Base-by-base conservation (phyloP, 2,797 vertebrate species). In the Galago senegalensis region DNA sequence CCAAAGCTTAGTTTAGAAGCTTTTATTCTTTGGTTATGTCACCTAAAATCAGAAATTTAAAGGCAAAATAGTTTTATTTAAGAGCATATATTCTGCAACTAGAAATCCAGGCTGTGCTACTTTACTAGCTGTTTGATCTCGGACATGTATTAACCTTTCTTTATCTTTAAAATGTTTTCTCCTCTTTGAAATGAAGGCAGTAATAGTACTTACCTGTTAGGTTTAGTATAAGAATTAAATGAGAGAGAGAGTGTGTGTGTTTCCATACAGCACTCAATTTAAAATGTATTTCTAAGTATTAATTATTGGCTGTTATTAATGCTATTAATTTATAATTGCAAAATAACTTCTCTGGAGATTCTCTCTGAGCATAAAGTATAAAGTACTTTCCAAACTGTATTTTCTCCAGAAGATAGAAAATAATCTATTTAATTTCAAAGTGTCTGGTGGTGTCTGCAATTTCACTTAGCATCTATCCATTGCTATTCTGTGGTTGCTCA, bases 41-140 rank as follows among this genome's bases (percentile, higher is more conserved):
- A 88, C 9, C 17, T 75, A 86, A 96, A 96, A 75, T 85, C 2
- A 17, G 75, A 83, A 69, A n/a, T 7, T 10, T 83, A 91, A 85
- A 89, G 60, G 40, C 58, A 75, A 11, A 89, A 46, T 77, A 25
- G 25, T 87, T 94, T 89, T 72, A 23, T 92, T 91, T 69, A 77
- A 82, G 27, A 94, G 80, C 13, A 70, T 10, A 53, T 46, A 2
- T 94, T 93, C 85, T 85, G 3, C 12, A 72, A n/a, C 37, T 65
- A 85, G 27, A 85, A 3, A 91, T 89, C 17, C 69, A 69, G 10
- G 9, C 16, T 93, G 12, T 93, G 60, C 43, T 56, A 0, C 63
- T 70, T 95, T 93, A 93, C 56, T 80, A 49, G 31, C 18, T 91
- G 7, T 80, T 93, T 73, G 60, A 87, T 95, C 34, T 88, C 80